Percentiles rank a stretch among this genome's conserved stretches.
Conservation (phyloP, 2,113 vertebrate species). For the Rhadina sibilatrix region DNA sequence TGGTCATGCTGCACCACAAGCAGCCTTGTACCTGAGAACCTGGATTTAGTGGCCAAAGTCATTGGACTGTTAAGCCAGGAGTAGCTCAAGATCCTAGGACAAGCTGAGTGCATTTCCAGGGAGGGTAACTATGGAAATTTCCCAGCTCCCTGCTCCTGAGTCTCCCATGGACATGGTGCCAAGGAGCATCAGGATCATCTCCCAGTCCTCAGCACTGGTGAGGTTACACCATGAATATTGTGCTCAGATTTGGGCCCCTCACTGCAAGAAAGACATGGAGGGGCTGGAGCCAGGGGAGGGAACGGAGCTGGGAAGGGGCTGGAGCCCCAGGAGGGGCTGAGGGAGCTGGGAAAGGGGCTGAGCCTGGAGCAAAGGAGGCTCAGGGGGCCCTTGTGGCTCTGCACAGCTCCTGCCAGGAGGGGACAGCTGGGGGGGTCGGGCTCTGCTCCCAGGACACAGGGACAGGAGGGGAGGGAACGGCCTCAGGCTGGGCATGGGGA, state of each 20-base stretch:
- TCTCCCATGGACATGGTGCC: neutral
- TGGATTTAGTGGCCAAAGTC: neutral
- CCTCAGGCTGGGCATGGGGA: neutral
- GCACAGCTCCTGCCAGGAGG: neutral
- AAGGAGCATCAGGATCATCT: neutral
- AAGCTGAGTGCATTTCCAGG: neutral
- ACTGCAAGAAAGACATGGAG: neutral
- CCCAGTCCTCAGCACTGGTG: neutral
- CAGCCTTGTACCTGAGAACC: neutral
- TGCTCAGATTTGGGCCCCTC: neutral
- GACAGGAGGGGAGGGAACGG: accelerated
- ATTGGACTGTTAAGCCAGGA: neutral
- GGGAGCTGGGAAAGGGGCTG: neutral
- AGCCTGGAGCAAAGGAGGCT: neutral
- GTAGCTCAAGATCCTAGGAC: neutral
- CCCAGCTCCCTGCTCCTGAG: neutral
- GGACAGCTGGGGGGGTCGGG: accelerated
- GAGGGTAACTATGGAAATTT: neutral
- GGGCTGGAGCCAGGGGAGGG: neutral
- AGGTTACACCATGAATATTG: neutral
- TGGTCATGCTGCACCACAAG: neutral
- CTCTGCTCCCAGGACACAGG: neutral
- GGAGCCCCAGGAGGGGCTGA: neutral
- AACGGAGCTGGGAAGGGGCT: accelerated
- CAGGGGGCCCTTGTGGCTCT: neutral